Conservation (phyloP, 2,888 invertebrate species). For the Drosophila pseudotakahashii region DNA sequence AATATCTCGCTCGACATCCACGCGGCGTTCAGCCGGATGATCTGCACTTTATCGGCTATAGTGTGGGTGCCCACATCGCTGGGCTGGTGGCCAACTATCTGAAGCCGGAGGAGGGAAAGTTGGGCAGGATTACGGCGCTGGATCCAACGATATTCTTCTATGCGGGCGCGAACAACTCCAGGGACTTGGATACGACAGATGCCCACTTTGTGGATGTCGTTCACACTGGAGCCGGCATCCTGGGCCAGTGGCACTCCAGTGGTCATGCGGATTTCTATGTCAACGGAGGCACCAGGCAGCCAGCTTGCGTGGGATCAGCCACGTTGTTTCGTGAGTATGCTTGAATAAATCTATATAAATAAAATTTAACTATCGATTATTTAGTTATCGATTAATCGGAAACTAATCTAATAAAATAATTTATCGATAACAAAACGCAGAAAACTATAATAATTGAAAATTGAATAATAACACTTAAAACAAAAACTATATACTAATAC, state of each 20-base stretch:
- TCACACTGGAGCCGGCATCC: slow-evolving; percentile 94
- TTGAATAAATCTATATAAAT: too few species aligned
- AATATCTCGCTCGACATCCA: slow-evolving; percentile 91
- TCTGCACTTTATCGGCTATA: slow-evolving; percentile 93
- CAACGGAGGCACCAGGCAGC: slow-evolving; percentile 94
- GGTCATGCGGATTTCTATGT: slow-evolving; percentile 96
- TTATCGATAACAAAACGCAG: too few species aligned
- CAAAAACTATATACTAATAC: too few species aligned
- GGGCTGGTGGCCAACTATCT: slow-evolving; percentile 92
- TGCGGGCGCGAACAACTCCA: slow-evolving; percentile 91
- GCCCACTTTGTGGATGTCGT: slow-evolving; percentile 93
- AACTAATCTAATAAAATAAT: too few species aligned
- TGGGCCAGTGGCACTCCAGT: slow-evolving; percentile 95
- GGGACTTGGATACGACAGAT: slow-evolving; percentile 91
- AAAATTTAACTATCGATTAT: too few species aligned
- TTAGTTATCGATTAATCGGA: too few species aligned
- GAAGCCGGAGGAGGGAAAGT: slow-evolving; percentile 87
- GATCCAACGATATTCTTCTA: slow-evolving; percentile 95
- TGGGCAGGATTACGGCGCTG: slow-evolving; percentile 93
- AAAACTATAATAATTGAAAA: too few species aligned
- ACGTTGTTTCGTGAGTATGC: slow-evolving; percentile 90
- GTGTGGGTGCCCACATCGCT: slow-evolving; percentile 94
- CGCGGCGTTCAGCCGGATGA: slow-evolving; percentile 90
- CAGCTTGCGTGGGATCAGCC: slow-evolving; percentile 92
- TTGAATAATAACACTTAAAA: too few species aligned